phyloP scores from a whole-genome alignment of 2,113 vertebrate genomes.

The Xyliphius kryptos region DNA sequence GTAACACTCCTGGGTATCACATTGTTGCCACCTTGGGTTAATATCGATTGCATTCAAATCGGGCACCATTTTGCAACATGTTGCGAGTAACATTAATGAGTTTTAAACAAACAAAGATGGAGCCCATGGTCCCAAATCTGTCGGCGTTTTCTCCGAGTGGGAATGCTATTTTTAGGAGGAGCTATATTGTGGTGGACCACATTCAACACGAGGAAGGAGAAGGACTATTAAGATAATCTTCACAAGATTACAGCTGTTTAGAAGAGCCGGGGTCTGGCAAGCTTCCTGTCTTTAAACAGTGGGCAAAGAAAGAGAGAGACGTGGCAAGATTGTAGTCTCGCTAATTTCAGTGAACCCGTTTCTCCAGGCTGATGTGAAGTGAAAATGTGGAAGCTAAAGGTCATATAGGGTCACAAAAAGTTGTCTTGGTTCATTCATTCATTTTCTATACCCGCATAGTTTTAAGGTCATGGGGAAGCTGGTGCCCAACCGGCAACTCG shows the following conservation, averaged over 20 bases:
- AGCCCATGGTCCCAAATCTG: not conserved
- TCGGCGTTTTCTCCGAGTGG: constrained; percentile 17
- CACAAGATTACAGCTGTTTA: constrained; percentile 37
- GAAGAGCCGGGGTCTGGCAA: constrained; percentile 28
- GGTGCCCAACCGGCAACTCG: too few species aligned
- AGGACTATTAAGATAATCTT: constrained; percentile 43
- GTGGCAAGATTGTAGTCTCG: constrained; percentile 39
- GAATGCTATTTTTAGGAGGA: constrained; percentile 8
- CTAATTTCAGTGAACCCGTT: constrained; percentile 30
- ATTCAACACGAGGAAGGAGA: constrained; percentile 31
- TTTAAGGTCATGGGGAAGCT: too few species aligned
- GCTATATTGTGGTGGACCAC: constrained; percentile 7
- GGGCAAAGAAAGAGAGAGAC: constrained; percentile 11
- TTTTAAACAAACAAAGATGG: not conserved
- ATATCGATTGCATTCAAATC: not conserved
- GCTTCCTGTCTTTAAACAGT: constrained; percentile 37
- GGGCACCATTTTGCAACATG: not conserved
- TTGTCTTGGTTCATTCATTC: too few species aligned
- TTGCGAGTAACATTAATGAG: not conserved
- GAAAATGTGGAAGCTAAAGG: constrained; percentile 44
- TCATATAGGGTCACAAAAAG: too few species aligned
- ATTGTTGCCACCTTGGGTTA: not conserved
- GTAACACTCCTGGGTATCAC: not conserved
- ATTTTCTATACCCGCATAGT: too few species aligned
- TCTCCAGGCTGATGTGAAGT: constrained; percentile 37